Conservation (phyloP, 2,113 vertebrate species). For the Cinclus mexicanus region DNA sequence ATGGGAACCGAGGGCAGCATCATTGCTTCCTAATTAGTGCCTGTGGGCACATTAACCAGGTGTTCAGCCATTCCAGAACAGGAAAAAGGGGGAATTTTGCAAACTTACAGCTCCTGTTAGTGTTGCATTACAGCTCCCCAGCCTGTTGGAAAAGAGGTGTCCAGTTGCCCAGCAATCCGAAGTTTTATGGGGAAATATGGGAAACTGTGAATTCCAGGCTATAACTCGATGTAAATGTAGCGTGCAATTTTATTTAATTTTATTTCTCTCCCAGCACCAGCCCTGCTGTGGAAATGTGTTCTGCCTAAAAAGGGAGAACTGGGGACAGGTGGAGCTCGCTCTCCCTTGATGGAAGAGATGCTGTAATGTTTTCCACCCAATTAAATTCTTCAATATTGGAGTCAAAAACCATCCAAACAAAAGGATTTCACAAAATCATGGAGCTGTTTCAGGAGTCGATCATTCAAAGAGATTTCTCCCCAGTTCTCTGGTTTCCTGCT, state of each 20-base stretch:
- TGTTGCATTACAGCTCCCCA: background rate
- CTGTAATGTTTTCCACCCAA: background rate
- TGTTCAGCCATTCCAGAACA: constrained; percentile 59
- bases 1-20: constrained; percentile 16
- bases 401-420: background rate
- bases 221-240: background rate
- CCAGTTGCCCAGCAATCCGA: background rate
- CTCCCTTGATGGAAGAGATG: rapidly evolving
- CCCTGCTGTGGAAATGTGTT: background rate
- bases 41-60: constrained; percentile 74
- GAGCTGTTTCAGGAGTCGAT: background rate
- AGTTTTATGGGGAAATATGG: background rate
- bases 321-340: background rate
- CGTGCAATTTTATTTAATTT: background rate
- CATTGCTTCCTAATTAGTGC: constrained; percentile 65
- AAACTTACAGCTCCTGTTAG: constrained; percentile 9
- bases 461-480: background rate
- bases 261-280: background rate
- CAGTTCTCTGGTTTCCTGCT: background rate
- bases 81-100: constrained; percentile 20
- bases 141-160: background rate
- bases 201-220: background rate
- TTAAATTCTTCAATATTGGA: background rate
- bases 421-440: background rate
- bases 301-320: background rate